Evolutionary conservation across 2,113 vertebrate species (phyloP), one percentile per base, ranked within the genome.

Genomic region (Henicopernis longicauda): DNA sequence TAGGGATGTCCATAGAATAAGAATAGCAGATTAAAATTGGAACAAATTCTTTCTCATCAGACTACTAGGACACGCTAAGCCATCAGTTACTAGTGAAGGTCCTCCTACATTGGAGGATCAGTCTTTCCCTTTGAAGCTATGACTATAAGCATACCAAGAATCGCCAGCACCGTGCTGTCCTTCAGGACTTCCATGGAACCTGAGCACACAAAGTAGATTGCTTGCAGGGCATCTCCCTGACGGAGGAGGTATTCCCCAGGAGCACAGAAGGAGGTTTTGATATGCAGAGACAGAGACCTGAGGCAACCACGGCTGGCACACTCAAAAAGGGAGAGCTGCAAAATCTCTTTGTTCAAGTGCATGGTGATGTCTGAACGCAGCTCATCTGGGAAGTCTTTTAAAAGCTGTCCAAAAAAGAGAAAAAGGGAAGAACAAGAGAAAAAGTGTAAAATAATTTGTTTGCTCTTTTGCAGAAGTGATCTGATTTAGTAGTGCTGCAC

Each of bases 161-260:
- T 99, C 42, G 99, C 99, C 95, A 99, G 98, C 94, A 99, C 99
- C 95, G 99, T 99, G 98, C 99, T 98, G 76, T 99, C 99, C 96
- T 99, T 99, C 59, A 99, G 98, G 63, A 99, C 99, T 97, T 99
- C 99, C 99, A 99, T 99, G 96, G 99, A 99, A 69, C 99, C 99
- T 11, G 99, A 99, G 98, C 99, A 99, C 79, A 99, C 99, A 26
- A 99, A 99, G 97, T 99, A 99, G 98, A 99, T 99, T 32, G 99
- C 99, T 97, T 99, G 99, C 90, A 99, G 98, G 44, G 99, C 99
- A n/a, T 99, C 99, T 38, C 99, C 99, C 97, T 99, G 99, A 32
- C 99, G 98, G 38, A 99, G 98, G 79, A 99, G 99, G 96, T 99
- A 99, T 97, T 99, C 99, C 83, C 99, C 99, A 1, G 99, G 99